Conservation (phyloP, 2,888 invertebrate species). For the Didymodactylos carnosus region DNA sequence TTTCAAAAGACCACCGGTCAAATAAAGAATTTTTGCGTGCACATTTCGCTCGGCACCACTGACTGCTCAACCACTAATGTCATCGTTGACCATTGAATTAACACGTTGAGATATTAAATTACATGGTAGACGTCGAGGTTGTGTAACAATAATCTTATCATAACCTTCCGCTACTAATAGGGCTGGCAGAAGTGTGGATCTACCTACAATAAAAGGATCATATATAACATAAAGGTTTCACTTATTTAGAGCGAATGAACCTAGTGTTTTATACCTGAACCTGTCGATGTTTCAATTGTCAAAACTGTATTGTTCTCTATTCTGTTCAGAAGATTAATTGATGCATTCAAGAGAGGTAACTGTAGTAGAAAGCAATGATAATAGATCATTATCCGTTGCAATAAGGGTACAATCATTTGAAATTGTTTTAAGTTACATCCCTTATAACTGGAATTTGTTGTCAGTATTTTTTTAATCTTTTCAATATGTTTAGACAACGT, state of each 20-base stretch:
- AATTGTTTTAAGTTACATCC: background rate
- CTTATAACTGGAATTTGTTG: background rate
- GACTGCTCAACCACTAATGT: background rate
- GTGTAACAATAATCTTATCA: background rate
- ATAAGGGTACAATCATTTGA: background rate
- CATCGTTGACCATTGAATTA: background rate
- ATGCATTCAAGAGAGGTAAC: background rate
- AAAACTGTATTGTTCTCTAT: background rate
- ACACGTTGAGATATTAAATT: background rate
- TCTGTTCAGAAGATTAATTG: background rate
- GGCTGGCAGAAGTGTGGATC: background rate
- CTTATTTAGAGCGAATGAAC: no score
- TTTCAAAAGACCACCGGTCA: background rate
- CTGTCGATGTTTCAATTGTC: background rate
- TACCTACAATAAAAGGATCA: background rate
- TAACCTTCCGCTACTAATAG: background rate
- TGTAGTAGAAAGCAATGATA: background rate
- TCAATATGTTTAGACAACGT: background rate
- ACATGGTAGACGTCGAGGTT: background rate
- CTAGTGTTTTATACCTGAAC: background rate
- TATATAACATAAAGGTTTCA: no score
- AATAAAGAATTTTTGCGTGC: background rate
- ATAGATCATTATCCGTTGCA: background rate
- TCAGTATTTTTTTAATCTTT: background rate
- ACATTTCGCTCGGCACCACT: background rate